phyloP scores from a whole-genome alignment of 2,797 vertebrate species.

The Oceanodroma leucorhoa region DNA sequence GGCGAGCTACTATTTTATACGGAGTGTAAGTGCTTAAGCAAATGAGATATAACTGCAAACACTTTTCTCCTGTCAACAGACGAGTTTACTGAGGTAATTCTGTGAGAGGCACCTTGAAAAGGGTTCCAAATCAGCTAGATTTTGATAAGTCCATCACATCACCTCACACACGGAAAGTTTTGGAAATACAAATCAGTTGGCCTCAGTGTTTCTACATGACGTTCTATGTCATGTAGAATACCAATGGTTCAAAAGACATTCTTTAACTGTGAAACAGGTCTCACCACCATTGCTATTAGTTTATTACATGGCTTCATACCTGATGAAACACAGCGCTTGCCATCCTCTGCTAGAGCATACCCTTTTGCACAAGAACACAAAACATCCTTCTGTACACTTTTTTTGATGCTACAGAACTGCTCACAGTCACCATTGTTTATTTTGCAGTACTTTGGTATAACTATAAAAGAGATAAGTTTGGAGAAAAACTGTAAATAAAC shows the following conservation, averaged over 20 bases:
- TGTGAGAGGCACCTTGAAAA: background rate
- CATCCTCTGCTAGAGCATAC: conserved; percentile 78
- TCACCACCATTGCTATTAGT: background rate
- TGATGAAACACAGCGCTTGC: conserved; percentile 80
- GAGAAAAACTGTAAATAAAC: background rate
- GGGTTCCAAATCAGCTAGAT: background rate
- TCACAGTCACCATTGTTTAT: conserved; percentile 87
- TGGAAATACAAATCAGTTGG: background rate
- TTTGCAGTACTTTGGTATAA: conserved; percentile 82
- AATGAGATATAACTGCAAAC: background rate
- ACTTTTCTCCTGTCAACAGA: background rate
- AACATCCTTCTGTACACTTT: conserved; percentile 13
- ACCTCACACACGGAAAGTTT: background rate
- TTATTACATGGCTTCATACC: conserved; percentile 65
- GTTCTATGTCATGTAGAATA: background rate
- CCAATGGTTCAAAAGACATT: background rate
- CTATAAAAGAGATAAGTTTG: conserved; percentile 61
- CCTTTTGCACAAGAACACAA: conserved; percentile 84
- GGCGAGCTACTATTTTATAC: background rate
- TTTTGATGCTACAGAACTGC: conserved; percentile 83
- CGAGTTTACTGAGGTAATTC: background rate
- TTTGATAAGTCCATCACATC: background rate
- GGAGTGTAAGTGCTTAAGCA: background rate
- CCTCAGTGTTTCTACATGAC: too few relatives aligned
- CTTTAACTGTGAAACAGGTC: background rate